Base-by-base conservation (phyloP, 2,113 vertebrate species). In the Indicator maculatus region DNA sequence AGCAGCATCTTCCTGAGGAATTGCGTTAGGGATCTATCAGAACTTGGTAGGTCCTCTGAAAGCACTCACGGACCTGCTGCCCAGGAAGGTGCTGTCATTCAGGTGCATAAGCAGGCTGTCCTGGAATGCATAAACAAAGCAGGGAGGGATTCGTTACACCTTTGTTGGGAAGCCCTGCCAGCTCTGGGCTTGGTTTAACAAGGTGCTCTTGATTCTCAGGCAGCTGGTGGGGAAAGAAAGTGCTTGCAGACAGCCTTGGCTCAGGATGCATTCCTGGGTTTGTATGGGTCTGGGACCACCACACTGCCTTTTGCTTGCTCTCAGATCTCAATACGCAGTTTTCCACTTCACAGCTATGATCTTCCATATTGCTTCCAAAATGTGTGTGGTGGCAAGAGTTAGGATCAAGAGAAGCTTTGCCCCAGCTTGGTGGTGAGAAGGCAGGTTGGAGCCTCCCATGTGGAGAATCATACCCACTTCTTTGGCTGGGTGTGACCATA, bases 91-190 rank as follows among this genome's bases (percentile, higher is more conserved):
- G 93, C 86, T 75, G 88, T 72, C 41, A 3, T 36, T 83, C 65
- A 56, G 53, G 77, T 73, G 91, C 56, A 18, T 38, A 88, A 83
- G 82, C 84, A 74, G 94, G 67, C 89, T 85, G 18, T 47, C 10
- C 0, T 52, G 79, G 36, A 8, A 77, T 61, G 75, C 69, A 67
- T 91, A 89, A 95, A 74, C 93, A 96, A 88, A 95, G 91, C 95
- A 93, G 94, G 93, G 94, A 95, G 94, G 90, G 20, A 27, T 56
- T 89, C 0, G 33, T 94, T 86, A n/a, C 95, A 44, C 91, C 89
- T 91, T 6, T 59, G 19, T 15, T 71, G 89, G 81, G 82, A 58
- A 95, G 85, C 64, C 50, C 76, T 91, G 82, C 88, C 86, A 88
- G 92, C 75, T 77, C 0, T 50, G 55, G 55, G 55, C 55, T 56